A percentile compares a stretch with the other conserved stretches of the same genome.
Conservation (phyloP, 2,113 vertebrate species). For the Hemicordylus capensis region DNA sequence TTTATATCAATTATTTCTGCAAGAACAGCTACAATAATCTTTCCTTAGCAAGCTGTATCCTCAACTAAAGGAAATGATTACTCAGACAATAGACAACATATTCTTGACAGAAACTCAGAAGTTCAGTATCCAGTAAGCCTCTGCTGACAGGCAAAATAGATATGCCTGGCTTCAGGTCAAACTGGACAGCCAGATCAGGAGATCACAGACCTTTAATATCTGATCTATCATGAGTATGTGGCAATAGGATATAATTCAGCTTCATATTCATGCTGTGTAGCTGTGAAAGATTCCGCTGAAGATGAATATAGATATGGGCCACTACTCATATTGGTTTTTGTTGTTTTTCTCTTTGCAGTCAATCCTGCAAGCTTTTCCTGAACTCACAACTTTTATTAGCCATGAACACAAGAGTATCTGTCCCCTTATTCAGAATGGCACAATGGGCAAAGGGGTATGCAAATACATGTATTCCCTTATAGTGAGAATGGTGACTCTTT, state of each 20-base stretch:
- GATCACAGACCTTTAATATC: not conserved
- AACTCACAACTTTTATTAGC: not conserved
- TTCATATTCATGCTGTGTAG: not conserved
- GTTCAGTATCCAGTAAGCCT: not conserved
- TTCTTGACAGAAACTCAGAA: not conserved
- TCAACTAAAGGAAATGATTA: too few relatives aligned
- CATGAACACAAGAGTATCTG: not conserved
- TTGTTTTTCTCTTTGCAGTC: too few relatives aligned
- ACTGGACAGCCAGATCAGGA: not conserved
- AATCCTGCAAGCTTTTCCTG: not conserved
- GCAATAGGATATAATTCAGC: not conserved
- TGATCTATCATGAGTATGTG: not conserved
- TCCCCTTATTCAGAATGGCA: not conserved
- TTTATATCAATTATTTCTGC: too few relatives aligned
- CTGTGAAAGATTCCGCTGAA: not conserved
- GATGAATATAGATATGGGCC: not conserved
- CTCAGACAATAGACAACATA: not conserved
- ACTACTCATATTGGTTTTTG: not conserved
- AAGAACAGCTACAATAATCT: too few relatives aligned
- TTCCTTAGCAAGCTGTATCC: not conserved
- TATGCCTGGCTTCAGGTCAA: not conserved
- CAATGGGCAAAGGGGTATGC: not conserved
- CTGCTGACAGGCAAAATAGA: not conserved
- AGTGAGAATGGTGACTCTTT: too few relatives aligned
- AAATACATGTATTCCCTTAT: not conserved